phyloP scores from a whole-genome alignment of 1,140 invertebrate genomes.

The Panagrolaimus sp. region DNA sequence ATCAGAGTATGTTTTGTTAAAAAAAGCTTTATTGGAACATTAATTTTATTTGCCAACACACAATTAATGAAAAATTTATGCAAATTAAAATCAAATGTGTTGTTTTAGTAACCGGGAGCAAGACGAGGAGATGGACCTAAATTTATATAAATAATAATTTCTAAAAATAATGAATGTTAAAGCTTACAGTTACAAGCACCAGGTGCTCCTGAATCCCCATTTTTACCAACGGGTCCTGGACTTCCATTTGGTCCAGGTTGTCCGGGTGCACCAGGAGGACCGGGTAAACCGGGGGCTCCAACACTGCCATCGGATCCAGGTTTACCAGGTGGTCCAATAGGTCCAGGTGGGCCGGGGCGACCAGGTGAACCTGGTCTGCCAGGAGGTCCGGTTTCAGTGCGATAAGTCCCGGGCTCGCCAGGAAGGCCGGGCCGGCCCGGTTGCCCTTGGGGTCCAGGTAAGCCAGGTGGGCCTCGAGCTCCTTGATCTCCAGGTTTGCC shows the following conservation, averaged over 20 bases:
- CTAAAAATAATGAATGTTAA: constrained; percentile 10
- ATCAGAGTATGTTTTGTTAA: no score
- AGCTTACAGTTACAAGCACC: neutral
- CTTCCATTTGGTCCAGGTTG: constrained; percentile 13
- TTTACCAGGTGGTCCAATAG: constrained; percentile 23
- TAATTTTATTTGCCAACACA: no score
- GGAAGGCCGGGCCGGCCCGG: constrained; percentile 38
- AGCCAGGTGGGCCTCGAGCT: constrained; percentile 33
- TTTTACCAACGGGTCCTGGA: neutral
- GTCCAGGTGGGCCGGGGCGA: constrained; percentile 24
- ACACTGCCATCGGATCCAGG: constrained; percentile 22
- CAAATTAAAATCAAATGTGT: no score
- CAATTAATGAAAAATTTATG: no score
- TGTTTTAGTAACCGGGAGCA: constrained; percentile 32
- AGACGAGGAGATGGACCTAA: constrained; percentile 37
- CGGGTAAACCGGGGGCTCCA: constrained; percentile 17
- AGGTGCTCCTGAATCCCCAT: constrained; percentile 14
- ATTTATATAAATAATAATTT: constrained; percentile 26
- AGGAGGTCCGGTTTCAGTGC: constrained; percentile 38
- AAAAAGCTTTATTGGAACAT: no score
- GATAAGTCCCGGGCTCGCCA: constrained; percentile 39
- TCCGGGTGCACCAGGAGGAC: constrained; percentile 17
- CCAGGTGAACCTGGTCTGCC: constrained; percentile 30
- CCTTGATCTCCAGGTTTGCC: constrained; percentile 45
- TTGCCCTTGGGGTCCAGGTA: constrained; percentile 35